These are phyloP conservation scores for Perizoma flavofasciatum DNA, from an alignment of 2,888 invertebrate genomes.

Conservation along the genomic window DNA sequence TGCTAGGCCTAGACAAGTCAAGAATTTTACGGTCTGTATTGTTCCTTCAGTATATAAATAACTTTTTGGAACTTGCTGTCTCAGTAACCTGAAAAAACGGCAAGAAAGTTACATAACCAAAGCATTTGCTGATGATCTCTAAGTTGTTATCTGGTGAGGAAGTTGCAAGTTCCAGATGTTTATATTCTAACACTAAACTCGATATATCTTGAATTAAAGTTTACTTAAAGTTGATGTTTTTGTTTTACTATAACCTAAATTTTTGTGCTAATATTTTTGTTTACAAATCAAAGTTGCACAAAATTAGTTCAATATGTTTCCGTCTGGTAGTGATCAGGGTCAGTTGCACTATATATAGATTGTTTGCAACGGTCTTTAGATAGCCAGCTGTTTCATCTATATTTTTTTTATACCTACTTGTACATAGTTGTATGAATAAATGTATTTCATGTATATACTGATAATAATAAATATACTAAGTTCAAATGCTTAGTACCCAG, in stretches of 20 bases:
- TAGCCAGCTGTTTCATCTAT: too few species aligned
- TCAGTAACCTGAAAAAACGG: constrained; percentile 12
- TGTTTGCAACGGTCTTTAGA: too few species aligned
- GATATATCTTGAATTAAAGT: constrained; percentile 7
- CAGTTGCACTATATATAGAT: too few species aligned
- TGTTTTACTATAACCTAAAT: too few species aligned
- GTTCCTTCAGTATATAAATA: not conserved
- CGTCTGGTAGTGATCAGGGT: too few species aligned
- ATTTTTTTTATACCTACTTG: too few species aligned
- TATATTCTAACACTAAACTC: constrained; percentile 9
- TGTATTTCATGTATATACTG: too few species aligned
- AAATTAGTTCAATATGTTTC: too few species aligned
- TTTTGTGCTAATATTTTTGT: not conserved
- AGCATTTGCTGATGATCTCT: constrained; percentile 55
- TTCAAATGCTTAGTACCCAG: too few species aligned
- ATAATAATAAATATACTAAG: too few species aligned
- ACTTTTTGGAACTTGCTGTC: not conserved
- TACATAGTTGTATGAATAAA: too few species aligned
- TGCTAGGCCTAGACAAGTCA: not conserved
- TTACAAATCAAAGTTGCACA: not conserved
- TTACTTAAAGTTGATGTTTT: constrained; percentile 2
- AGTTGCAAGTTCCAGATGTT: constrained; percentile 23
- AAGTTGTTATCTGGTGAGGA: constrained; percentile 27
- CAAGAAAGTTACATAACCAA: constrained; percentile 65
- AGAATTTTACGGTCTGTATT: not conserved